Conservation (phyloP, 2,888 invertebrate genomes). For the Hipparchia semele region DNA sequence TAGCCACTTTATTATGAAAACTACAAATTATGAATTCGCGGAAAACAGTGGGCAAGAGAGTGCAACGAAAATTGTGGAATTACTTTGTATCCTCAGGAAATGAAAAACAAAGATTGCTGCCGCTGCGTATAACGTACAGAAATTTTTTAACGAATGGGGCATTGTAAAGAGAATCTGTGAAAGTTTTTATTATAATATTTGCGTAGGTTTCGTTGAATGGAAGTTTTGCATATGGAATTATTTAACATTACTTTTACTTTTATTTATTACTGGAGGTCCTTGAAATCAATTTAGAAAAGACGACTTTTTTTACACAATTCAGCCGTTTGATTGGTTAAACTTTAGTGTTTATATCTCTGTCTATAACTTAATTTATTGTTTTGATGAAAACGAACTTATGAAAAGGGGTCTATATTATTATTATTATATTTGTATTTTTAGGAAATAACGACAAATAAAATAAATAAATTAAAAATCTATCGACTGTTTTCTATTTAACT, state of each 20-base stretch:
- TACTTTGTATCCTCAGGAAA: conserved; percentile 22
- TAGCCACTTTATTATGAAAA: conserved; percentile 18
- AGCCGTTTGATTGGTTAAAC: too few species aligned
- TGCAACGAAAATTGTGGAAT: conserved; percentile 19
- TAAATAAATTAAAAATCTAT: conserved; percentile 62
- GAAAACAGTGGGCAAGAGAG: conserved; percentile 6
- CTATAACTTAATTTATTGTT: background rate
- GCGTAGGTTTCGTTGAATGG: conserved; percentile 3
- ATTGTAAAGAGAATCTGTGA: conserved; percentile 8
- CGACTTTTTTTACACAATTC: too few species aligned
- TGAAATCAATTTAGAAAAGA: too few species aligned
- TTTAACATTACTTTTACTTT: background rate
- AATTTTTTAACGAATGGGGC: conserved; percentile 7
- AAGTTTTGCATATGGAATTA: background rate
- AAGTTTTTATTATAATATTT: conserved; percentile 10
- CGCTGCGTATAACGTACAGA: conserved; percentile 8
- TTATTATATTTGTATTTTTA: conserved; percentile 55
- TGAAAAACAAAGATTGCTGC: conserved; percentile 22
- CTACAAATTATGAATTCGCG: conserved; percentile 16
- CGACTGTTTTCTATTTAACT: conserved; percentile 63
- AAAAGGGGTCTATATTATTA: conserved; percentile 45
- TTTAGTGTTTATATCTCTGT: too few species aligned
- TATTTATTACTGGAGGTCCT: background rate
- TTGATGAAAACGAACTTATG: conserved; percentile 33
- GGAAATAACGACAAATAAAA: conserved; percentile 71